Evolutionary conservation across 2,113 vertebrate genomes (phyloP).

Genomic region (Hirundichthys speculiger): DNA sequence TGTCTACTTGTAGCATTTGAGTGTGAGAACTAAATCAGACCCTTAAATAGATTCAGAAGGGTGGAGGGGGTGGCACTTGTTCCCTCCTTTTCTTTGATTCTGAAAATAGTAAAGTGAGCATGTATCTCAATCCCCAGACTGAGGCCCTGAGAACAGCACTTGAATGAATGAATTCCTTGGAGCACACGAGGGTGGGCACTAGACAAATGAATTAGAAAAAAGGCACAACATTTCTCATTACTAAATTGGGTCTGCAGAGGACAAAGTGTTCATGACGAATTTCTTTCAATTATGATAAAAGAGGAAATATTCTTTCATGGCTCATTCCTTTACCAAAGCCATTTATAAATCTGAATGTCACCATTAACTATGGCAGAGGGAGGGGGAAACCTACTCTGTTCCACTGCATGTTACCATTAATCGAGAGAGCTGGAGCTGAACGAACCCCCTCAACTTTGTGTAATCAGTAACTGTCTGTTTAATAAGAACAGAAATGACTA

Average conservation of each 20-base stretch:
- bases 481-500: conserved; percentile 52
- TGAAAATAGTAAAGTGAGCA: conserved; percentile 76
- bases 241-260: conserved; percentile 82
- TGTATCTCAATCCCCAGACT: conserved; percentile 63
- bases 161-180: conserved; percentile 79
- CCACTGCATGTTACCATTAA: conserved; percentile 67
- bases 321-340: conserved; percentile 72
- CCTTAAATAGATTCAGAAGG: conserved; percentile 69
- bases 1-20: conserved; percentile 24
- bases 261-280: conserved; percentile 77
- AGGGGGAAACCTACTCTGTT: conserved; percentile 44
- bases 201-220: conserved; percentile 68
- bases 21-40: conserved; percentile 78
- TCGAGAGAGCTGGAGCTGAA: conserved; percentile 56
- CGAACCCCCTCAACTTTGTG: conserved; percentile 65
- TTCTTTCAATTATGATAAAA: conserved; percentile 76
- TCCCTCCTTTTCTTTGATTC: conserved; percentile 75
- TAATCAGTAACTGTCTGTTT: conserved; percentile 69
- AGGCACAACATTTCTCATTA: conserved; percentile 79
- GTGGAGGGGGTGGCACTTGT: conserved; percentile 17
- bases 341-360: conserved; percentile 79
- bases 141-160: conserved; percentile 67
- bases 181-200: conserved; percentile 58
- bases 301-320: conserved; percentile 78
- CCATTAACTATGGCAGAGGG: conserved; percentile 63